Conservation (phyloP, 2,113 vertebrate species). For the Corynorhinus townsendii region DNA sequence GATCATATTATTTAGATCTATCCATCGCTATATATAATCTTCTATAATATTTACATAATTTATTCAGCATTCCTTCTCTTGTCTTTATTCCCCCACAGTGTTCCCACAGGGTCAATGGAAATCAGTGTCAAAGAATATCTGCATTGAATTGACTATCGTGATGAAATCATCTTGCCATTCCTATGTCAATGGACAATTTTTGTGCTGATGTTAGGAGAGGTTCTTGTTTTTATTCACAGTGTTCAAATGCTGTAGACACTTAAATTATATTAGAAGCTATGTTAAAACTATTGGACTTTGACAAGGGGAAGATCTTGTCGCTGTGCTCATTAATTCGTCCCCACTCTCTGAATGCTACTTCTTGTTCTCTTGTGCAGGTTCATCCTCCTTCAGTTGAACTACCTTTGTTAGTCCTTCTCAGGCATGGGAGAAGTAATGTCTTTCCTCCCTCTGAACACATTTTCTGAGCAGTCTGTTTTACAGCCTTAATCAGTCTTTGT, state of each 20-base stretch:
- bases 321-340: neutral
- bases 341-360: neutral
- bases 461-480: neutral
- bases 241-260: neutral
- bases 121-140: neutral
- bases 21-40: neutral
- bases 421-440: neutral
- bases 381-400: neutral
- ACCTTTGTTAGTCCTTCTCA: neutral
- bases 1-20: neutral
- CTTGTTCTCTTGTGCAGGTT: neutral
- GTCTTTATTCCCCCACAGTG: neutral
- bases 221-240: neutral
- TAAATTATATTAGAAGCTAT: neutral
- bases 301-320: too few species aligned
- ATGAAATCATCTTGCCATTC: neutral
- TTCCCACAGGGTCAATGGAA: neutral
- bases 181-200: neutral
- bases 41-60: neutral
- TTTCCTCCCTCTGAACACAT: neutral
- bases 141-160: neutral
- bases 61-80: neutral
- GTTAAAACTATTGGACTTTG: neutral
- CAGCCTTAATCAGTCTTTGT: neutral
- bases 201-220: neutral